phyloP scores from a whole-genome alignment of 2,888 invertebrate species.

The Venustoraphidia nigricollis region DNA sequence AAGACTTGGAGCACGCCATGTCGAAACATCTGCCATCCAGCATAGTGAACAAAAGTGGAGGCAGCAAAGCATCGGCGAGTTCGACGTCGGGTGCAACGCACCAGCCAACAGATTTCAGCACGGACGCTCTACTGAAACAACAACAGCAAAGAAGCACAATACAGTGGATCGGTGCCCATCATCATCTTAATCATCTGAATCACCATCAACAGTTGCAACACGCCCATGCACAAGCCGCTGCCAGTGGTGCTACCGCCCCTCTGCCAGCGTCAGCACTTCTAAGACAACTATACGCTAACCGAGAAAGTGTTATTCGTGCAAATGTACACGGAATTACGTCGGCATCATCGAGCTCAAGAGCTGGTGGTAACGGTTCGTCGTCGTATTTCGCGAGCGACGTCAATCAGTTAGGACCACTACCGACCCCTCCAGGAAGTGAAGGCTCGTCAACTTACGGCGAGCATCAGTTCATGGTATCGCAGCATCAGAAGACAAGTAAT shows the following conservation, averaged over 20 bases:
- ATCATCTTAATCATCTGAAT: constrained; percentile 40
- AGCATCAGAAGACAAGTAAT: constrained; percentile 29
- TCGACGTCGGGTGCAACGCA: constrained; percentile 42
- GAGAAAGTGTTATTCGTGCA: constrained; percentile 89
- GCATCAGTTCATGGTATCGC: constrained; percentile 39
- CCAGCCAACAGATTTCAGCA: constrained; percentile 75
- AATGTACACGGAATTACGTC: constrained; percentile 50
- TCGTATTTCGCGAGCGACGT: constrained; percentile 34
- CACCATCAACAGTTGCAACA: constrained; percentile 39
- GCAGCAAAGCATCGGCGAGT: constrained; percentile 31
- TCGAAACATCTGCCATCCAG: constrained; percentile 72
- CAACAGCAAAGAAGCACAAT: constrained; percentile 69
- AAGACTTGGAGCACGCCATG: constrained; percentile 92
- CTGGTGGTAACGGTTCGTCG: constrained; percentile 19
- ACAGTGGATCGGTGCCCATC: constrained; percentile 86
- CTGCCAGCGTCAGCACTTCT: constrained; percentile 81
- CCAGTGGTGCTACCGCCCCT: constrained; percentile 34
- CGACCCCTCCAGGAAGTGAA: constrained; percentile 83
- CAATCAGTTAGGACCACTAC: constrained; percentile 49
- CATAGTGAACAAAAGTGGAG: constrained; percentile 33
- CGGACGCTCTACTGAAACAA: constrained; percentile 69
- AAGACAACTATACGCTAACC: constrained; percentile 79
- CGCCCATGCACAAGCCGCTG: constrained; percentile 24
- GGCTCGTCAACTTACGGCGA: constrained; percentile 54
- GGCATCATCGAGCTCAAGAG: constrained; percentile 23